Evolutionary conservation across 1,140 invertebrate genomes (phyloP), one percentile per base, ranked within the genome.

Genomic region (Drosophila fuyamai): DNA sequence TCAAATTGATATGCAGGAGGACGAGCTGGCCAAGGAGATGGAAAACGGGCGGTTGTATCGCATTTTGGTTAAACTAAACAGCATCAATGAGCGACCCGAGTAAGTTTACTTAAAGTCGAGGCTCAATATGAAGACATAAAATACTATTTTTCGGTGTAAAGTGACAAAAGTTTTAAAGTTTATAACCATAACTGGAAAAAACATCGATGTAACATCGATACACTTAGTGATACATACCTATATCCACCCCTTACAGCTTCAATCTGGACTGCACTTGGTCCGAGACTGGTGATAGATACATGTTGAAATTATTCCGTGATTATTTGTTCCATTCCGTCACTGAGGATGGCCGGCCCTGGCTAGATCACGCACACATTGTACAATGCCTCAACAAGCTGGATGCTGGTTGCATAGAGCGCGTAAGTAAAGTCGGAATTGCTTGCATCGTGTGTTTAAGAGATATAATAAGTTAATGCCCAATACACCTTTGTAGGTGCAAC

Each of bases 291-390:
- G 98, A 99, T 93, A 95, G 98, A 50, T 99, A 99, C 93, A 97
- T 99, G 96, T 94, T 99, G 92, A 99, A 99, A 94, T 93, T 99
- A 84, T 99, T 99, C 94, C 94, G 98, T 73, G 99, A 99, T 94
- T 99, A 98, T 93, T 93, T 99, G 78, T 99, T 99, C 93, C 98
- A 99, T 94, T 95, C 97, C 91, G 96, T 98, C 41, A 96, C 96
- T 38, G 96, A 97, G 74, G 97, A 98, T 92, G 98, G 98, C 32
- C 94, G 96, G 60, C 98, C 99, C 9, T 99, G 98, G 97, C 92
- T 99, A 41, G 98, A 99, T 93, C 95, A 99, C 94, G 96, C 98
- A 47, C 99, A 99, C 92, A 95, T 99, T 66, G 95, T 98, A 14
- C 95, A 97, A 88, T 98, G 96, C 93, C 95, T 99, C 54, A 99